phyloP scores from a whole-genome alignment of 2,113 vertebrate species.

The Oreochromis niloticus region DNA sequence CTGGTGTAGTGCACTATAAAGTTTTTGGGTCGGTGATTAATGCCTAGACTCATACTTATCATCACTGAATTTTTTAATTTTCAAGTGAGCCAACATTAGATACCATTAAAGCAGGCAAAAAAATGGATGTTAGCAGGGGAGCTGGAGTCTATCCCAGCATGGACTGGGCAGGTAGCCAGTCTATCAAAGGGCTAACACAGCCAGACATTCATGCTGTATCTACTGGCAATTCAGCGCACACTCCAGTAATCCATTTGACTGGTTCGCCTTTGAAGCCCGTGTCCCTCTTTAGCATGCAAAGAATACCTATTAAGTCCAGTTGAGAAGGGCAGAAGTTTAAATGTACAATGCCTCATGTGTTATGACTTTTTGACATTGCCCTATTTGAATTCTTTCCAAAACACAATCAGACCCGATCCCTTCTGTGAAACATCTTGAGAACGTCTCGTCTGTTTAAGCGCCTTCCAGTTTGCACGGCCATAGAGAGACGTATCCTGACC shows the following conservation, averaged over 20 bases:
- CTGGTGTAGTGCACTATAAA: background rate
- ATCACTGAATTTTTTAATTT: background rate
- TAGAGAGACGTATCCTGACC: slow-evolving; percentile 26
- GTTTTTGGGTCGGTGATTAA: background rate
- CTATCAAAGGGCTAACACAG: background rate
- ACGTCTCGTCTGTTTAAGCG: background rate
- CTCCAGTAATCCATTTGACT: background rate
- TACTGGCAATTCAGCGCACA: background rate
- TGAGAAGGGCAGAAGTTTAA: background rate
- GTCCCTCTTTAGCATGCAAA: background rate
- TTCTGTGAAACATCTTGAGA: background rate
- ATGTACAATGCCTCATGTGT: background rate
- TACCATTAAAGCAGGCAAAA: background rate
- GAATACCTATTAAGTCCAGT: background rate
- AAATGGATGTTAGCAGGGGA: background rate
- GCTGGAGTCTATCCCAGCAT: background rate
- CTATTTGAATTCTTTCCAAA: background rate
- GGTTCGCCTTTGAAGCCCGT: background rate
- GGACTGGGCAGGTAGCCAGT: background rate
- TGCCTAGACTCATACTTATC: background rate
- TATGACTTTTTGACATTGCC: background rate
- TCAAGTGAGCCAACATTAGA: background rate
- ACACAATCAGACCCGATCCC: slow-evolving; percentile 3
- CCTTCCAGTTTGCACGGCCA: background rate
- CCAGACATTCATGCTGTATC: background rate